Percentiles rank a stretch among this genome's conserved stretches.
phyloP scores from a whole-genome alignment of 1,140 invertebrate genomes.

The Hycleus phaleratus region DNA sequence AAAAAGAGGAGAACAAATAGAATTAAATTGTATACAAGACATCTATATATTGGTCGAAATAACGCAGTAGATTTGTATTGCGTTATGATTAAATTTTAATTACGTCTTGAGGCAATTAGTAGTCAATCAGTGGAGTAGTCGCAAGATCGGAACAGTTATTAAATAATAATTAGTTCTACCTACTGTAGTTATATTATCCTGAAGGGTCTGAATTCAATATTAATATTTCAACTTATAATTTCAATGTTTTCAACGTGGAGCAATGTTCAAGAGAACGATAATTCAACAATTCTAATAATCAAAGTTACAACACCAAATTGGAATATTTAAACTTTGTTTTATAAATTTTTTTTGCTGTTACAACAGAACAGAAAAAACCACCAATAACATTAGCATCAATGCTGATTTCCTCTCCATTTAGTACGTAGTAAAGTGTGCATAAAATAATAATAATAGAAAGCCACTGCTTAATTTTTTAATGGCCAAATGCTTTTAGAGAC shows the following conservation, averaged over 20 bases:
- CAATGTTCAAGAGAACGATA: no score
- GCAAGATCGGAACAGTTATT: constrained; percentile 32
- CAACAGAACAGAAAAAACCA: no score
- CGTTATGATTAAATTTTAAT: constrained; percentile 36
- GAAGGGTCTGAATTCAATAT: constrained; percentile 30
- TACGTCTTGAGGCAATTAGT: constrained; percentile 36
- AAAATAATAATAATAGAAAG: constrained; percentile 41
- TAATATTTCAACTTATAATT: constrained; percentile 21
- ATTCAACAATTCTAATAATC: no score
- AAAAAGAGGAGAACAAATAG: not conserved
- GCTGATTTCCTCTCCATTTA: constrained; percentile 36
- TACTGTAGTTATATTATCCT: constrained; percentile 33
- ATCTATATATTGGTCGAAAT: not conserved
- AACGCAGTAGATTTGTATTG: constrained; percentile 5
- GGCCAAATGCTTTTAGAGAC: constrained; percentile 43
- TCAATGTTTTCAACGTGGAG: not conserved
- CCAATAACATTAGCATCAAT: not conserved
- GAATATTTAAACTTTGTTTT: no score
- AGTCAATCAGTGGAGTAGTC: constrained; percentile 35
- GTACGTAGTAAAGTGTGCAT: constrained; percentile 36
- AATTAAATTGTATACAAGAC: no score
- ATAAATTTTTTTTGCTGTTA: no score
- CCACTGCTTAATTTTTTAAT: constrained; percentile 42
- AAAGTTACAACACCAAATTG: no score
- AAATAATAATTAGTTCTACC: constrained; percentile 38